Evolutionary conservation across 2,797 vertebrate genomes (phyloP).

Genomic region (Poeciliopsis presidionis): DNA sequence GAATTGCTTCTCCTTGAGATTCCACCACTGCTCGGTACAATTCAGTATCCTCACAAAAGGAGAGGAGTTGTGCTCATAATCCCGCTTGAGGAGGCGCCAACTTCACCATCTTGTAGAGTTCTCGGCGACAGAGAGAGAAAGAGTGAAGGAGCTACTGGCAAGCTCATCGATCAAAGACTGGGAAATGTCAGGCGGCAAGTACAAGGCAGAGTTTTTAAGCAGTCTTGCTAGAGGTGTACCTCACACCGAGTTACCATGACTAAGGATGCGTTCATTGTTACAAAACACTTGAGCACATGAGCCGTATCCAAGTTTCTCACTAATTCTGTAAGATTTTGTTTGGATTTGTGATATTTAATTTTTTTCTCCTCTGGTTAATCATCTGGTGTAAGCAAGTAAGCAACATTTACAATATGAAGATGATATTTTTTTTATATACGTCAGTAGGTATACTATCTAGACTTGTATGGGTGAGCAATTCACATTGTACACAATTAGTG

Average conservation of each 20-base stretch:
- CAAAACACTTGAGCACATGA: constrained; percentile 20
- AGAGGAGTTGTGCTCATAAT: constrained; percentile 42
- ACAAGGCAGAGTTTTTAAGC: constrained; percentile 65
- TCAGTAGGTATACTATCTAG: neutral
- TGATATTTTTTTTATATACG: neutral
- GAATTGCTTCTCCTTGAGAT: constrained; percentile 27
- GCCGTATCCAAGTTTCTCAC: neutral
- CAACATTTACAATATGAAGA: constrained; percentile 25
- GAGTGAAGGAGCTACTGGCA: constrained; percentile 70
- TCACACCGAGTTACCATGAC: constrained; percentile 41
- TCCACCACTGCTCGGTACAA: constrained; percentile 11
- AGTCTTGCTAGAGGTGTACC: constrained; percentile 47
- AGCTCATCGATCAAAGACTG: constrained; percentile 76
- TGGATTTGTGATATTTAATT: neutral
- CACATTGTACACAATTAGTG: neutral
- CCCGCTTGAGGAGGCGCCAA: constrained; percentile 58
- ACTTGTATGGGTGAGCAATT: constrained; percentile 3
- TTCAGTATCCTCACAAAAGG: constrained; percentile 32
- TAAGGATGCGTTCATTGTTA: constrained; percentile 33
- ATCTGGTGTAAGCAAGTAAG: constrained; percentile 5
- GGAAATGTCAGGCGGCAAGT: constrained; percentile 71
- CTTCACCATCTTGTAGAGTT: constrained; percentile 61
- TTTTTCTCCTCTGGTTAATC: neutral
- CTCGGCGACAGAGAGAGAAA: constrained; percentile 62
- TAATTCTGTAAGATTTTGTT: neutral